Conservation (phyloP, 2,113 vertebrate genomes). For the Glaucomys volans region DNA sequence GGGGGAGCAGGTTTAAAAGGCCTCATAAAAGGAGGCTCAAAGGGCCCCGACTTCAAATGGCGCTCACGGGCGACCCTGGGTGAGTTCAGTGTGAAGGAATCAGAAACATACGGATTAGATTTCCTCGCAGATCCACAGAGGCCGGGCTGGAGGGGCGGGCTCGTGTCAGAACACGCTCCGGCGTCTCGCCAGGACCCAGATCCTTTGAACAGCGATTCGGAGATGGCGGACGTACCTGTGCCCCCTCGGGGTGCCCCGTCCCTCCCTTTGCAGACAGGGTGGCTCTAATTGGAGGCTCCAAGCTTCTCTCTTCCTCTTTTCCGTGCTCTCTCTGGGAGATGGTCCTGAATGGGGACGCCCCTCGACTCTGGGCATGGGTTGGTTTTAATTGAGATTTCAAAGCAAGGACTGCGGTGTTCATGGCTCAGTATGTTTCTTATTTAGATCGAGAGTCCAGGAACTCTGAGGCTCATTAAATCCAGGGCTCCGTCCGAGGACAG, state of each 20-base stretch:
- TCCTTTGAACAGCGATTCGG: neutral
- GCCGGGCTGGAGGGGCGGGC: conserved; percentile 55
- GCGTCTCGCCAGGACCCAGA: conserved; percentile 38
- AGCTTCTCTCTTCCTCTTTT: neutral
- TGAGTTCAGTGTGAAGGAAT: conserved; percentile 70
- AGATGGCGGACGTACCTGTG: neutral
- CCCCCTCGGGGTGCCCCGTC: neutral
- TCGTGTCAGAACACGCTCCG: conserved; percentile 61
- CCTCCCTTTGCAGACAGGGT: neutral
- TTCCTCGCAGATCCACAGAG: conserved; percentile 73
- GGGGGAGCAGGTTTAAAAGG: conserved; percentile 58
- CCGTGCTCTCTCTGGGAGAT: neutral
- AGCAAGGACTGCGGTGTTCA: neutral
- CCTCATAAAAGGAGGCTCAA: conserved; percentile 61
- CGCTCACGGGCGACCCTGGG: neutral
- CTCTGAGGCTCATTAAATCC: neutral
- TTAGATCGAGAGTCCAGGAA: conserved; percentile 64
- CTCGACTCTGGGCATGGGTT: neutral
- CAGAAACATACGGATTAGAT: conserved; percentile 77
- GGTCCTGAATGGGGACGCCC: neutral
- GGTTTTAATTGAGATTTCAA: conserved; percentile 69
- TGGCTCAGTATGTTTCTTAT: conserved; percentile 59
- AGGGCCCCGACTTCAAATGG: conserved; percentile 60
- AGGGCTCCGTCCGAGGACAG: rapidly evolving
- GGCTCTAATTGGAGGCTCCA: neutral